phyloP scores from a whole-genome alignment of 2,797 vertebrate species.

The Centroberyx gerrardi region DNA sequence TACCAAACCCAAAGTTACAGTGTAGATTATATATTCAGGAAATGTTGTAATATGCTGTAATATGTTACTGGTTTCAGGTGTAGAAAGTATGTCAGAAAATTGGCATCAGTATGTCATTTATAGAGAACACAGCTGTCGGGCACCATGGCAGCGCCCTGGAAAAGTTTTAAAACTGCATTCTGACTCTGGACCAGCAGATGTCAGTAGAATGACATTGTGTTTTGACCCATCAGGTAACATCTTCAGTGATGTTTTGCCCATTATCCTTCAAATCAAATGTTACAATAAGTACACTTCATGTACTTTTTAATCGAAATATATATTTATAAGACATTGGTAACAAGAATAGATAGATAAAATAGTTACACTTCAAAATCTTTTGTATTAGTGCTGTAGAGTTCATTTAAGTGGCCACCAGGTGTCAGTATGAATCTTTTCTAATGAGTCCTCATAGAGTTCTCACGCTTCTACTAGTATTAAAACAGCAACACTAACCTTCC shows the following conservation, averaged over 20 bases:
- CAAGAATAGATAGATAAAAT: not conserved
- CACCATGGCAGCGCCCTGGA: not conserved
- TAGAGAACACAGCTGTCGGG: not conserved
- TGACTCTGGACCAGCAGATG: conserved; percentile 71
- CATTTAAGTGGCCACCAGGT: conserved; percentile 68
- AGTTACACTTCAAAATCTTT: not conserved
- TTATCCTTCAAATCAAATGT: not conserved
- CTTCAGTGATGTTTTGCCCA: not conserved
- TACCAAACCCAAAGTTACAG: not conserved
- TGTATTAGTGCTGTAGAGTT: not conserved
- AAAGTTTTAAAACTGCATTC: conserved; percentile 51
- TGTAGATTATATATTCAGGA: not conserved
- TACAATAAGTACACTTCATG: not conserved
- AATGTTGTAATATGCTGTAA: not conserved
- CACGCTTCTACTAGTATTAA: not conserved
- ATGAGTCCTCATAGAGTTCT: not conserved
- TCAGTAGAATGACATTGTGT: conserved; percentile 53
- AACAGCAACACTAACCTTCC: conserved; percentile 4
- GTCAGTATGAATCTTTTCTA: conserved; percentile 63
- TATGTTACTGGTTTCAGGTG: not conserved
- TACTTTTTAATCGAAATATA: not conserved
- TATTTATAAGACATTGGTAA: not conserved
- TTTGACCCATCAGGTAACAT: not conserved
- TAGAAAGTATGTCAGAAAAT: conserved; percentile 12
- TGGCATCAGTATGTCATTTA: not conserved